A percentile compares a stretch with the other conserved stretches of the same genome.
phyloP scores from a whole-genome alignment of 2,113 vertebrate genomes.

The Serinus canaria region DNA sequence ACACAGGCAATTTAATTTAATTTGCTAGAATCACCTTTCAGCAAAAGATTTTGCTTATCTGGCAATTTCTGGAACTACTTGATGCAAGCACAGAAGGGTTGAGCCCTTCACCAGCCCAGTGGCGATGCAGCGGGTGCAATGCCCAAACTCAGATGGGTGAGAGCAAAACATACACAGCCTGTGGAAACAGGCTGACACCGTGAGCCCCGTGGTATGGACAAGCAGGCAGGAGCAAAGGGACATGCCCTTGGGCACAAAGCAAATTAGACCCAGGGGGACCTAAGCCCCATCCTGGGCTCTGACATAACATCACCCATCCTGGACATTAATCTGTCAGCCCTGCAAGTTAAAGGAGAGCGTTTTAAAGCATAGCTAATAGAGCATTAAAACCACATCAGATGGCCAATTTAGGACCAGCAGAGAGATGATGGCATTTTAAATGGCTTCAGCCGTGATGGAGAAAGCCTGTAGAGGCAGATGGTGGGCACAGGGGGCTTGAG shows the following conservation, averaged over 20 bases:
- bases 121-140: rapidly evolving
- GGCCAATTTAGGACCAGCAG: conserved; percentile 11
- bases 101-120: background rate
- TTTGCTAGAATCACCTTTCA: background rate
- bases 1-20: background rate
- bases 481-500: background rate
- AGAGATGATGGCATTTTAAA: conserved; percentile 39
- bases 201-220: background rate
- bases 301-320: background rate
- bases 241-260: background rate
- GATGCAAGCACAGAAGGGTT: background rate
- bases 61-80: background rate
- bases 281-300: background rate
- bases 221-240: background rate
- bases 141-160: rapidly evolving
- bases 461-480: background rate
- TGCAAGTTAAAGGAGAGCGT: background rate
- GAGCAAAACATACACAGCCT: background rate
- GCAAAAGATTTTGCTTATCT: background rate
- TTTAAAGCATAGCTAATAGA: conserved; percentile 15
- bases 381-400: conserved; percentile 31
- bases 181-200: background rate
- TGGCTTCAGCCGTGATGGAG: background rate
- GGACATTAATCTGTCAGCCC: background rate
- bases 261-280: background rate